Base-by-base conservation (phyloP, 92 coral and sea anemone genomes). In the Epizoanthus fatuus region DNA sequence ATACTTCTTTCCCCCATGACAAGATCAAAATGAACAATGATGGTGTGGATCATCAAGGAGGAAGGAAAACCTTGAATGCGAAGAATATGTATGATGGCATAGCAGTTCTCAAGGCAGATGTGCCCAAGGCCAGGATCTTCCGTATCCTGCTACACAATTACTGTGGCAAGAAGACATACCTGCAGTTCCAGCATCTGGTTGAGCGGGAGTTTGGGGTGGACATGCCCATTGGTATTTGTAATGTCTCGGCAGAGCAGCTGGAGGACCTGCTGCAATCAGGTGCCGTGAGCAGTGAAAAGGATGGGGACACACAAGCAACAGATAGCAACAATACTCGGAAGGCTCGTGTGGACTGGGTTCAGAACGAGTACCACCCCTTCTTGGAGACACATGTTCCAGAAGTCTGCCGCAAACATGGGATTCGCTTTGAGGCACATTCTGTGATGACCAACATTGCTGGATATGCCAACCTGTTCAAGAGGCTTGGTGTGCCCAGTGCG, bases 281-380 rank as follows among this genome's bases (percentile, higher is more conserved):
- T 69, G 73, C 22, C 15, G 9, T 63, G 22, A 15, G 39, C 4
- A 59, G 0, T 13, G 87, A 65, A 42, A 42, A 14, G 17, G 74
- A 76, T 7, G 86, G 59, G 54, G 79, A 38, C 19, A 72, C 66
- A 35, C 71, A 39, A 19, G 9, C 59, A 52, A 54, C 47, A 19
- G 15, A 25, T 10, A n/a, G 16, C 22, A 57, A 49, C 67, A 47
- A 69, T 69, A 69, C 38, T 42, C 76, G 25, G 14, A 59, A 59
- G 37, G 91, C 86, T 78, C 90, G 86, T 12, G 90, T 89, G 14
- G 80, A 89, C 68, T 89, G 92, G 92, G 92, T 89, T 13, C 92
- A 89, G 45, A 89, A 89, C 64, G 92, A 89, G 74, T 89, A 89
- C 91, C 92, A 89, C 81, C 92, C 92, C 7, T 89, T 89, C 72